phyloP scores from a whole-genome alignment of 1,140 invertebrate genomes.

The Bursaphelenchus mucronatus region DNA sequence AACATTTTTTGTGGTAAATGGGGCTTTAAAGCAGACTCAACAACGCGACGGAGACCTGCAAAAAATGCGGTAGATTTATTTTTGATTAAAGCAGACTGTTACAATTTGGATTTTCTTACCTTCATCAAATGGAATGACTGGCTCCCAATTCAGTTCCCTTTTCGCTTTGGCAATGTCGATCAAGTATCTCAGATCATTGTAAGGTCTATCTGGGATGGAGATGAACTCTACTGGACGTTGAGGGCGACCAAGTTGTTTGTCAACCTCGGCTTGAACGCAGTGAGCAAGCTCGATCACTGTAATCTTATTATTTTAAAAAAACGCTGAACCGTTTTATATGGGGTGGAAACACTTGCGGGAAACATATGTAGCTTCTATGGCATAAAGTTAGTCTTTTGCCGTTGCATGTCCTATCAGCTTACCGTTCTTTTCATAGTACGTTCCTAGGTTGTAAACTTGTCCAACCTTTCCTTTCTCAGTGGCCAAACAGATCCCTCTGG shows the following conservation, averaged over 20 bases:
- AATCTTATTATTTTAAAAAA: constrained; percentile 10
- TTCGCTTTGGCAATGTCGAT: constrained; percentile 61
- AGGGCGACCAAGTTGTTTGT: constrained; percentile 39
- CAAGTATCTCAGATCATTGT: constrained; percentile 61
- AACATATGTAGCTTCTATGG: background rate
- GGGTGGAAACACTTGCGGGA: background rate
- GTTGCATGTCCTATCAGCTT: constrained; percentile 15
- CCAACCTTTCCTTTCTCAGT: constrained; percentile 56
- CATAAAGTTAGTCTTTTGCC: background rate
- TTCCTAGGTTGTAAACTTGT: constrained; percentile 62
- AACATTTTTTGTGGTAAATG: constrained; percentile 43
- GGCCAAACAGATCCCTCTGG: constrained; percentile 58
- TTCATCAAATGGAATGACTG: constrained; percentile 59
- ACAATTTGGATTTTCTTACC: constrained; percentile 29
- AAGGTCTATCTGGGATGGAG: constrained; percentile 58
- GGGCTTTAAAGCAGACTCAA: constrained; percentile 43
- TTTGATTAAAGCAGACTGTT: constrained; percentile 8
- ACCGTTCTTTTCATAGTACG: constrained; percentile 59
- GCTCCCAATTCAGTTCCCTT: constrained; percentile 58
- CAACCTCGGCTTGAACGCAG: constrained; percentile 41
- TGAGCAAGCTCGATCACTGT: constrained; percentile 53
- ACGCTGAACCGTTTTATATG: background rate
- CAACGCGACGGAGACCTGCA: constrained; percentile 49
- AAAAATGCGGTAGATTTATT: background rate
- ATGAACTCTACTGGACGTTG: constrained; percentile 46